phyloP scores from a whole-genome alignment of 2,797 vertebrate genomes.

The Takifugu ocellatus region DNA sequence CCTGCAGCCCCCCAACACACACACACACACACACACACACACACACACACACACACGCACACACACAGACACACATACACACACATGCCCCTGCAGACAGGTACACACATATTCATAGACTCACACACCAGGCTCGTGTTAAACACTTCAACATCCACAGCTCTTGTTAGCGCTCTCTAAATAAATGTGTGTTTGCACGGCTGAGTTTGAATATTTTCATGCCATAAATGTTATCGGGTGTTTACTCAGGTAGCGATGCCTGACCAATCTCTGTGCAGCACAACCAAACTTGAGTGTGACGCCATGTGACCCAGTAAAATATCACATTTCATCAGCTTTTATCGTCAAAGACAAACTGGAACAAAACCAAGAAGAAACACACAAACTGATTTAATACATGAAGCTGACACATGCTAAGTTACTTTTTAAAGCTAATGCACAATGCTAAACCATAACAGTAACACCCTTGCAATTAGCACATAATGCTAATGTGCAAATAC shows the following conservation, averaged over 20 bases:
- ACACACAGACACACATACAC: not conserved
- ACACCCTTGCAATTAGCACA: too few relatives aligned
- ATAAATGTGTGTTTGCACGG: constrained; percentile 15
- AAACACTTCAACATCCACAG: constrained; percentile 5
- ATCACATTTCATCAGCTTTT: too few relatives aligned
- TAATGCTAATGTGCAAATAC: too few relatives aligned
- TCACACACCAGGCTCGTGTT: not conserved
- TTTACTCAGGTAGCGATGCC: constrained; percentile 30
- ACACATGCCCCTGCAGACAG: not conserved
- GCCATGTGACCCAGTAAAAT: too few relatives aligned
- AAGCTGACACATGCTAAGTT: too few relatives aligned
- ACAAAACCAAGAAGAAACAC: too few relatives aligned
- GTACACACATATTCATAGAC: too few relatives aligned
- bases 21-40: not conserved
- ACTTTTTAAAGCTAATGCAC: too few relatives aligned
- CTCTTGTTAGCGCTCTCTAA: constrained; percentile 4
- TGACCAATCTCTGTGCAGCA: constrained; percentile 11
- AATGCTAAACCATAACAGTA: too few relatives aligned
- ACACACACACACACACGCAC: not conserved
- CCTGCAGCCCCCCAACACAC: not conserved
- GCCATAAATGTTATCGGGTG: constrained; percentile 31
- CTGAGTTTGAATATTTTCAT: constrained; percentile 24
- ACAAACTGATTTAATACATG: too few relatives aligned
- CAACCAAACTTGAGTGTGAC: too few relatives aligned
- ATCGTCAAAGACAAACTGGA: too few relatives aligned